phyloP scores from a whole-genome alignment of 1,140 invertebrate species.

The Bathynomus jamesi region DNA sequence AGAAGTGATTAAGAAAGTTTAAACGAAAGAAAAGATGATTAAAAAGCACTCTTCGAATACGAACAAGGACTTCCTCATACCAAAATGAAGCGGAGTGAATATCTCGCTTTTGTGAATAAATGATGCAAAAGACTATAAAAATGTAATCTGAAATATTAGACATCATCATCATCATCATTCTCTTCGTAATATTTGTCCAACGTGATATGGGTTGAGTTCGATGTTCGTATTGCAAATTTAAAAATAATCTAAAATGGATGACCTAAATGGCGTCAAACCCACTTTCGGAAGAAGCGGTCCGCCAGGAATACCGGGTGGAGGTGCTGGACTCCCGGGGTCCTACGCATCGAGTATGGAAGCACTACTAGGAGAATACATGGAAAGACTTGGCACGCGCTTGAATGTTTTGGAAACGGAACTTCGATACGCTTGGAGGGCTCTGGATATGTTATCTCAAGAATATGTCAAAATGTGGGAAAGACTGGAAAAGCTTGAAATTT shows the following conservation, averaged over 20 bases:
- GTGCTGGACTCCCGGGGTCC: not conserved
- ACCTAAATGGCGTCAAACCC: not conserved
- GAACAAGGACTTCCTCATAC: no score
- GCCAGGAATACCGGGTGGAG: not conserved
- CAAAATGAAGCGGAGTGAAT: no score
- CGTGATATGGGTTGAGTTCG: no score
- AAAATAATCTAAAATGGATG: not conserved
- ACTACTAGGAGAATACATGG: conserved; percentile 75
- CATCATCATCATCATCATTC: no score
- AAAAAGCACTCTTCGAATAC: no score
- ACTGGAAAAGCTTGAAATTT: conserved; percentile 78
- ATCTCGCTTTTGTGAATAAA: no score
- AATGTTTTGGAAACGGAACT: conserved; percentile 81
- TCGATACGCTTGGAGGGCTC: conserved; percentile 80
- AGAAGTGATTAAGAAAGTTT: no score
- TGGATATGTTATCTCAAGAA: conserved; percentile 81
- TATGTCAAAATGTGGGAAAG: conserved; percentile 91
- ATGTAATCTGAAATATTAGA: no score
- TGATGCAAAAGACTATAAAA: no score
- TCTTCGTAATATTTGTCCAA: no score
- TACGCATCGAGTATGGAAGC: conserved; percentile 40
- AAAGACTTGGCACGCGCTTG: conserved; percentile 70
- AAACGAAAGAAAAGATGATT: no score
- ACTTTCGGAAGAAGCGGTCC: not conserved
- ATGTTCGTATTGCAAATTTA: no score